Percentiles rank a stretch among this genome's conserved stretches.
These are phyloP conservation scores for Phainopepla nitens DNA, from an alignment of 2,113 vertebrate genomes.

Conservation along the genomic window DNA sequence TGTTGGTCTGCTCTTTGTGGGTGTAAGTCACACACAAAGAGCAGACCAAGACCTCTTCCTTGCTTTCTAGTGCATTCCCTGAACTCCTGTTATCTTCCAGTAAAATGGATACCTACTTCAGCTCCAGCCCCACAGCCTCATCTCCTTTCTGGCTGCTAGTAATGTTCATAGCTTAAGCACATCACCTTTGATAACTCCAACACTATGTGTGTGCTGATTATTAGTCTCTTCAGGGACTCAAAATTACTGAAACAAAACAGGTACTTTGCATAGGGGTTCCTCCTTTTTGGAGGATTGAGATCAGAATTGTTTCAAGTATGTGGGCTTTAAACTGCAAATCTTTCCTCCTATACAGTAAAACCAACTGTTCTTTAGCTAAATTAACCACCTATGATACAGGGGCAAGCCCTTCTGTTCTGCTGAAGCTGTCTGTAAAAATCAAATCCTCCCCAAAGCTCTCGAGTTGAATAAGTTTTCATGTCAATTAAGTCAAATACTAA, in stretches of 20 bases:
- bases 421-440: neutral
- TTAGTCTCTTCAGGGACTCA: neutral
- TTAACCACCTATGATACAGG: neutral
- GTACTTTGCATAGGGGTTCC: neutral
- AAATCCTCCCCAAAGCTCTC: neutral
- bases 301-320: neutral
- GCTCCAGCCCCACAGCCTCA: neutral
- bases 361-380: neutral
- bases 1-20: neutral
- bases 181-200: neutral
- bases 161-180: neutral
- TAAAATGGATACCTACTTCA: neutral
- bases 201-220: neutral
- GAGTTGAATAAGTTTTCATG: neutral
- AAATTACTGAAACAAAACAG: neutral
- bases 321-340: neutral
- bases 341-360: neutral
- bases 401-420: neutral
- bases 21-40: neutral
- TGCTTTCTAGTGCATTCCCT: neutral
- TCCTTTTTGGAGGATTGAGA: neutral
- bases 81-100: neutral
- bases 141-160: neutral
- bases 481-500: constrained; percentile 25
- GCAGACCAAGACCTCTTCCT: too few species aligned